phyloP scores from a whole-genome alignment of 1,140 invertebrate species.

The Lerema accius region DNA sequence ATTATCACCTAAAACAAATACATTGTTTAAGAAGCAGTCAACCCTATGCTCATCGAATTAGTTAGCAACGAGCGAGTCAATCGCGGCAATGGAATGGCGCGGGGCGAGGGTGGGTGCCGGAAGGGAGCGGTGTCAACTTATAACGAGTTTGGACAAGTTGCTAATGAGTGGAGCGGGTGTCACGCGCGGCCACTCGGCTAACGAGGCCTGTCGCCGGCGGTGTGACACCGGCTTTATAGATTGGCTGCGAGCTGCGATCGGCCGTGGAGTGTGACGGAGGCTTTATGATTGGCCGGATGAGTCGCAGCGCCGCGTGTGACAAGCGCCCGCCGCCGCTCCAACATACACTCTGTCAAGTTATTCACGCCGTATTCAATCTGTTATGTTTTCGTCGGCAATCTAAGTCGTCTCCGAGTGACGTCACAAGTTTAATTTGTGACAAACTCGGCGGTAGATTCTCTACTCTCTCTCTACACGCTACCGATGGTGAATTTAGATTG shows the following conservation, averaged over 20 bases:
- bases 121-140: constrained; percentile 54
- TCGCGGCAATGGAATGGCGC: constrained; percentile 23
- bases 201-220: constrained; percentile 29
- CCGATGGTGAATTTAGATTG: too few species aligned
- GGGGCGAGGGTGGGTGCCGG: constrained; percentile 3
- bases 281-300: constrained; percentile 29
- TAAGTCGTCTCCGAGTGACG: too few species aligned
- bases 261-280: constrained; percentile 21
- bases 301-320: background rate
- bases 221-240: constrained; percentile 33
- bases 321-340: background rate
- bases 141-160: constrained; percentile 72
- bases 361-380: background rate
- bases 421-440: too few species aligned
- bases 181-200: constrained; percentile 34
- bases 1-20: background rate
- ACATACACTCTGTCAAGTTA: background rate
- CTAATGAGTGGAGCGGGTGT: constrained; percentile 62
- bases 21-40: constrained; percentile 4
- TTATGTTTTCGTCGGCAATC: background rate
- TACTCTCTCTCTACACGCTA: too few species aligned
- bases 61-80: constrained; percentile 31
- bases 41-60: constrained; percentile 22
- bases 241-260: constrained; percentile 30
- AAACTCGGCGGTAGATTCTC: too few species aligned